Base-by-base conservation (phyloP, 2,888 invertebrate genomes). In the Mylabris sibirica region DNA sequence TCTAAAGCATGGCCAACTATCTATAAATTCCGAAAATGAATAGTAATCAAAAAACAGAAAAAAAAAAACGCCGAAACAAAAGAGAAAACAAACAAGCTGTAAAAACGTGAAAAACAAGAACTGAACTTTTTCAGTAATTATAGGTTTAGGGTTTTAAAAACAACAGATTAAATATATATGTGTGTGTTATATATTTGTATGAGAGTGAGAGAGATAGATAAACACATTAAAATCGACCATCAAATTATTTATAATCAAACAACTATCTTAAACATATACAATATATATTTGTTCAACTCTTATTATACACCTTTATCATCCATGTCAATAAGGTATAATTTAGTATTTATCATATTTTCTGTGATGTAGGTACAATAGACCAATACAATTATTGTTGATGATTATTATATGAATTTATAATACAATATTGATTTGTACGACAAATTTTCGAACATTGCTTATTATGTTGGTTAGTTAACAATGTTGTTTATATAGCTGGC, bases 401-500 rank as follows among this genome's bases (percentile, higher is more conserved):
- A 3, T 41, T 41, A 11, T 11, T 44, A 35, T 53, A 24, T 24
- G 22, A 12, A 53, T 24, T 24, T 11, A 53, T 53, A 53, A 53
- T 53, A 3, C 9, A 22, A 12, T 53, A 53, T 11, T 30, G 59
- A 26, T 59, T 17, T 53, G 65, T 60, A 30, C 44, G 17, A 17
- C 20, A n/a, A 11, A 17, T 5, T 44, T 60, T 38, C n/a, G 30
- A 35, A 57, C 20, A n/a, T 30, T 74, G 74, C 77, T 80, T 79
- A 79, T 81, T 80, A 81, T 80, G 78, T 78, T 80, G 78, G 79
- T 80, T 81, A 80, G 77, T 80, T 79, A 81, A 79, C 80, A 78
- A 79, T 78, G 78, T 81, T 77, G 79, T 82, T 30, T 30, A 30
- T 81, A 80, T 76, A 73, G 66, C 57, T 65, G 70, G 64, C 67